Evolutionary conservation across 2,888 invertebrate species (phyloP).

Genomic region (Orchestes rusci): DNA sequence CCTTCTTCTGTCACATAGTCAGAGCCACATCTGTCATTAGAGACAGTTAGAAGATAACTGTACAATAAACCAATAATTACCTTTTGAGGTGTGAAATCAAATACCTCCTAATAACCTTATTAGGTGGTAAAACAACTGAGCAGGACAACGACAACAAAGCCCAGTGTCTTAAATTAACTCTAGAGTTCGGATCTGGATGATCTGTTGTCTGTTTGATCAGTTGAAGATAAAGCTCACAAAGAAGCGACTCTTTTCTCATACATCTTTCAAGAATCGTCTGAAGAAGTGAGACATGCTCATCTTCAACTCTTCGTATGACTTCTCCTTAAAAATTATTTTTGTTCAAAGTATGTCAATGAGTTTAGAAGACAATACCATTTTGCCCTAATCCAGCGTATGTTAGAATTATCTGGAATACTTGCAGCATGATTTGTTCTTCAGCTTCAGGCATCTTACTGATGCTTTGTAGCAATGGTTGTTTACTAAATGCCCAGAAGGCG

Average conservation of each 20-base stretch:
- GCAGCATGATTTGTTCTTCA: conserved; percentile 78
- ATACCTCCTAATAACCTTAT: conserved; percentile 78
- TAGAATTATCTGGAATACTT: conserved; percentile 82
- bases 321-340: conserved; percentile 46
- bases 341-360: too few relatives aligned
- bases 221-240: conserved; percentile 87
- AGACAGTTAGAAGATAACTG: too few relatives aligned
- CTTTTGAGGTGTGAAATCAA: conserved; percentile 77
- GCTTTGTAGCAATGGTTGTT: conserved; percentile 71
- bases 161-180: conserved; percentile 88
- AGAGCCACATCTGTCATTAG: conserved; percentile 61
- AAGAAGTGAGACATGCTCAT: conserved; percentile 81
- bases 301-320: conserved; percentile 64
- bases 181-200: conserved; percentile 80
- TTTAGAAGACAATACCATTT: too few relatives aligned
- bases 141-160: conserved; percentile 75
- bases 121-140: conserved; percentile 78
- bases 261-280: conserved; percentile 87
- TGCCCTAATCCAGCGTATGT: conserved; percentile 80
- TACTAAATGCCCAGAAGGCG: conserved; percentile 86
- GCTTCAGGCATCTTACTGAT: conserved; percentile 78
- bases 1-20: conserved; percentile 89
- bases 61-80: conserved; percentile 2
- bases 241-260: conserved; percentile 79
- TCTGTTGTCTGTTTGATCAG: conserved; percentile 88